Percentiles rank a stretch among this genome's conserved stretches.
Evolutionary conservation across 1,140 invertebrate species (phyloP).

Genomic region (Aphelinus certus): DNA sequence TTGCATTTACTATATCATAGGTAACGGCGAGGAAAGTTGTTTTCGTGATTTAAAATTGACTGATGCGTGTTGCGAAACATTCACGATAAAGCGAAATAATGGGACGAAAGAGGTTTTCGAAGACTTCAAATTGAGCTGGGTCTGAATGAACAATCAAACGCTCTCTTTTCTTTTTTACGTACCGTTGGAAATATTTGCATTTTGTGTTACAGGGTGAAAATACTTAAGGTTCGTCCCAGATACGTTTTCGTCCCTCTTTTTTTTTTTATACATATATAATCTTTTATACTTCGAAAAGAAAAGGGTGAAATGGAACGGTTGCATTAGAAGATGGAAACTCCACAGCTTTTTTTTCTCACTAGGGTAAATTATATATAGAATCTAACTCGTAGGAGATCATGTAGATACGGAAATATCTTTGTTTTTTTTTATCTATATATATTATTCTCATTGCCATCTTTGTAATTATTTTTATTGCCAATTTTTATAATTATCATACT

Average conservation of each 20-base stretch:
- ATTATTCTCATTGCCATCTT: constrained; percentile 43
- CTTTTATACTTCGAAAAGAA: neutral
- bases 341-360: constrained; percentile 21
- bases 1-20: constrained; percentile 39
- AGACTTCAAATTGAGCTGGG: constrained; percentile 16
- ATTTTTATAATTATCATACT: constrained; percentile 42
- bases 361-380: constrained; percentile 36
- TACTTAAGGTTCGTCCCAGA: constrained; percentile 28
- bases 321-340: neutral
- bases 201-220: constrained; percentile 31
- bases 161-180: constrained; percentile 26
- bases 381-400: constrained; percentile 36
- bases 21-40: neutral
- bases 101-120: constrained; percentile 14
- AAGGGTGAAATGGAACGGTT: constrained; percentile 1
- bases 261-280: constrained; percentile 6
- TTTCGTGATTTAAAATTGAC: constrained; percentile 20
- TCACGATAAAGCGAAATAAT: neutral
- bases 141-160: neutral
- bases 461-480: constrained; percentile 42
- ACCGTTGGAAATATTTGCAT: constrained; percentile 17
- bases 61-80: neutral
- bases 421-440: constrained; percentile 46
- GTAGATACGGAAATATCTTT: constrained; percentile 52
- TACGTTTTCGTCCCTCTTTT: constrained; percentile 13